These are phyloP conservation scores for Leptestheria dahalacensis DNA, from an alignment of 1,140 invertebrate species.

Conservation along the genomic window DNA sequence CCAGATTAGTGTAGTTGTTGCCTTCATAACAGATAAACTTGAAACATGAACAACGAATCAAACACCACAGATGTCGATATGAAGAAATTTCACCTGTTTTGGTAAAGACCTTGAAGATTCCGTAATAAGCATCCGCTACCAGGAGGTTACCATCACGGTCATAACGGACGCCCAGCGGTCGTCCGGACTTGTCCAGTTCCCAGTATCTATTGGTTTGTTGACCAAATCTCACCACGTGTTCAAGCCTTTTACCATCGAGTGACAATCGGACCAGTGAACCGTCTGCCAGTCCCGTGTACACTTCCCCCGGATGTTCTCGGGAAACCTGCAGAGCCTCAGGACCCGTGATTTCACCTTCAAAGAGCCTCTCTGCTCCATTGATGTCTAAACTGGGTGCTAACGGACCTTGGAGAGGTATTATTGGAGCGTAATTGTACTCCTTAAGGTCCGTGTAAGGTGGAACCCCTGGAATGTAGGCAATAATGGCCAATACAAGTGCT, in stretches of 20 bases:
- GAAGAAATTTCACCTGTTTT: conserved; percentile 39
- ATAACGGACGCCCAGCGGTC: conserved; percentile 61
- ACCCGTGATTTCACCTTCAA: conserved; percentile 43
- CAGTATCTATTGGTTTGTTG: conserved; percentile 47
- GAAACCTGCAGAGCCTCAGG: conserved; percentile 52
- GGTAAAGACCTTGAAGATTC: conserved; percentile 63
- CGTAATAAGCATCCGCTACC: conserved; percentile 63
- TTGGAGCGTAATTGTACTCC: conserved; percentile 28
- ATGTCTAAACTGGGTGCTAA: conserved; percentile 43
- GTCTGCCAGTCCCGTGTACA: conserved; percentile 49
- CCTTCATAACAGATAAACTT: background rate
- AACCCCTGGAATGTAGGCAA: conserved; percentile 39
- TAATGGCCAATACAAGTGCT: conserved; percentile 19
- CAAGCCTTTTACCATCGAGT: conserved; percentile 37
- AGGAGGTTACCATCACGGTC: conserved; percentile 51
- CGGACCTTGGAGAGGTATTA: conserved; percentile 35
- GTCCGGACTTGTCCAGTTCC: conserved; percentile 58
- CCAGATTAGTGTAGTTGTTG: background rate
- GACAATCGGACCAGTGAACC: conserved; percentile 49
- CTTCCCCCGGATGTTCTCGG: conserved; percentile 31
- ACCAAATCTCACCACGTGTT: conserved; percentile 49
- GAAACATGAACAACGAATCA: too few species aligned
- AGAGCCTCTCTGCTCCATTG: conserved; percentile 42
- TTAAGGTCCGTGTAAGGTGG: conserved; percentile 36
- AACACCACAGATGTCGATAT: conserved; percentile 2